Evolutionary conservation across 1,140 invertebrate species (phyloP).

Genomic region (Drusus annulatus): DNA sequence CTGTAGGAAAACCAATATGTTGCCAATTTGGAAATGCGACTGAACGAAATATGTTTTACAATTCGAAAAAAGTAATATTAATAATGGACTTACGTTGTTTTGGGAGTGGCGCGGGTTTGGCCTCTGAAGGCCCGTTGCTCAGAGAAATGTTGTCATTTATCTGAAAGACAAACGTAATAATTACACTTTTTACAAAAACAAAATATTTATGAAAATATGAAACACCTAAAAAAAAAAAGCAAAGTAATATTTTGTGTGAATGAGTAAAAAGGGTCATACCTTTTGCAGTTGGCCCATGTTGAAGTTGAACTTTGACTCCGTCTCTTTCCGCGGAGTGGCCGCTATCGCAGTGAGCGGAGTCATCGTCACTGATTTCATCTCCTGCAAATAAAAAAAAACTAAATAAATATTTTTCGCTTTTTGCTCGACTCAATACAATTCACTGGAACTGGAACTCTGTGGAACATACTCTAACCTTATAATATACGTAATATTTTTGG

Average conservation of each 20-base stretch:
- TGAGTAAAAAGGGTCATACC: conserved; percentile 63
- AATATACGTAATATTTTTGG: no score
- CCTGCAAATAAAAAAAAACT: conserved; percentile 64
- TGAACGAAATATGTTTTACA: no score
- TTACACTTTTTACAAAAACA: background rate
- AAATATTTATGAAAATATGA: background rate
- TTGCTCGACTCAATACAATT: no score
- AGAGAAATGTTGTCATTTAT: background rate
- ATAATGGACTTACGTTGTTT: conserved; percentile 45
- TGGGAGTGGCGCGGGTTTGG: conserved; percentile 33
- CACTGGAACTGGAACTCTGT: no score
- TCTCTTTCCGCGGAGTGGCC: conserved; percentile 76
- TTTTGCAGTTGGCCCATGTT: conserved; percentile 73
- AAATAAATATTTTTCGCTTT: no score
- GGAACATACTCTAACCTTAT: no score
- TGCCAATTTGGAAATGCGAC: no score
- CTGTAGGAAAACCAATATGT: no score
- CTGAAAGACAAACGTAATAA: conserved; percentile 26
- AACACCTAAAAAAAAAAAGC: background rate
- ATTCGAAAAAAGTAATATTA: background rate
- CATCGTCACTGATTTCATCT: conserved; percentile 74
- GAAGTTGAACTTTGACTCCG: conserved; percentile 77
- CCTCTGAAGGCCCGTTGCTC: conserved; percentile 27
- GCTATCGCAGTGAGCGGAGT: conserved; percentile 76
- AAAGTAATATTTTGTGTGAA: background rate